Base-by-base conservation (phyloP, 2,888 invertebrate genomes). In the Tyria jacobaeae region DNA sequence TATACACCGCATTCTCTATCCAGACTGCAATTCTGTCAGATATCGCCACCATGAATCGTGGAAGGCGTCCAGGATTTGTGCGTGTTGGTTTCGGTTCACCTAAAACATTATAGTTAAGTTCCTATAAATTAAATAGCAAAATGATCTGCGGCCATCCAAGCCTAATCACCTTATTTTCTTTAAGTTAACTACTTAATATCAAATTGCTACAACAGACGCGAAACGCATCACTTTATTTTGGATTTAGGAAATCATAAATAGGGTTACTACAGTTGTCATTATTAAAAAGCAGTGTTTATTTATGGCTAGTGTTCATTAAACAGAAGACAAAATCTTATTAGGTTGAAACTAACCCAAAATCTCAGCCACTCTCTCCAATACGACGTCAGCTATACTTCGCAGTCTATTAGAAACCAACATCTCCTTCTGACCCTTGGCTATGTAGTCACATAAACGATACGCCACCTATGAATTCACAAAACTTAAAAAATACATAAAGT, bases 391-490 rank as follows among this genome's bases (percentile, higher is more conserved):
- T 51, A 95, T 92, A 71, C 94, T 94, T 57, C 95, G 84, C 65
- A 95, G 72, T 66, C 95, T 85, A 49, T 95, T 94, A 0, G 95
- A 94, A 2, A 95, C 94, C 67, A 95, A 75, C 79, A 95, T 94
- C 55, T 95, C 95, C 41, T 90, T 91, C 68, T 91, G 90, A 0
- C 90, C 93, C 67, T 91, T 93, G 2, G 92, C 89, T 62, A 94
- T 91, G 80, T 91, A 94, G 71, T 94, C 94, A 68, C 94, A 94
- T n/a, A 94, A 77, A 44, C 89, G 88, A 64, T 90, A 92, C 31
- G 94, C 94, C 67, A 94, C 91, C 94, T 94, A 31, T 37, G 25
- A 14, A 24, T n/a, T n/a, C n/a, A 5, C 12, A 44, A 44, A 21
- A 44, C 35, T 12, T 35, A 3, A 44, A 44, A 10, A 4, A 1